Conservation (phyloP, 2,888 invertebrate genomes). For the Thymelicus sylvestris region DNA sequence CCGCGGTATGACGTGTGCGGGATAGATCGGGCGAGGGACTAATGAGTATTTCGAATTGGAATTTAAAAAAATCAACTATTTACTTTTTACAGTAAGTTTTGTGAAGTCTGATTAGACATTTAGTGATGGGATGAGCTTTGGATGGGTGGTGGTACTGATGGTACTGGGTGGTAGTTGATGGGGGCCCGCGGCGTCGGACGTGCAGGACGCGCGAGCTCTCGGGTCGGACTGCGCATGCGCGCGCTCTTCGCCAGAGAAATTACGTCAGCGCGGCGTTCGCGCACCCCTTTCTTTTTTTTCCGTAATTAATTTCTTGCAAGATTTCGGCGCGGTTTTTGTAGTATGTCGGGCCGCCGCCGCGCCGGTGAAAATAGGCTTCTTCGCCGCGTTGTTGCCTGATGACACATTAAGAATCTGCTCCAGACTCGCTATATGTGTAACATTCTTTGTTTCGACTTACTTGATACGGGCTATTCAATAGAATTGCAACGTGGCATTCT, state of each 20-base stretch:
- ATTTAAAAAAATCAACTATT: slow-evolving; percentile 41
- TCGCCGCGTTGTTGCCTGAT: slow-evolving; percentile 29
- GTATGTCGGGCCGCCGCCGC: slow-evolving; percentile 21
- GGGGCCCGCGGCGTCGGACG: slow-evolving; percentile 64
- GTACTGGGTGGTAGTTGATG: slow-evolving; percentile 26
- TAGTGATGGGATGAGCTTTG: slow-evolving; percentile 41
- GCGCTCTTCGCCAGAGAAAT: slow-evolving; percentile 60
- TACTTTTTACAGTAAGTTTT: slow-evolving; percentile 23
- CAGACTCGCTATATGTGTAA: slow-evolving; percentile 11
- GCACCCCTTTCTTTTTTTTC: slow-evolving; percentile 82
- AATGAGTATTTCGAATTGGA: slow-evolving; percentile 34
- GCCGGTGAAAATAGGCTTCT: slow-evolving; percentile 30
- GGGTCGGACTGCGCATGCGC: slow-evolving; percentile 67
- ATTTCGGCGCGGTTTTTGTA: slow-evolving; percentile 67
- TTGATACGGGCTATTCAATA: slow-evolving; percentile 3
- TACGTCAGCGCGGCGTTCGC: slow-evolving; percentile 73
- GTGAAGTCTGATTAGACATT: slow-evolving; percentile 38
- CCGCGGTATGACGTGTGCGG: slow-evolving; percentile 40
- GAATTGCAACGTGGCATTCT: slow-evolving; percentile 12
- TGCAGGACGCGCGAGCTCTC: slow-evolving; percentile 72
- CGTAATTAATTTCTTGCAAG: slow-evolving; percentile 79
- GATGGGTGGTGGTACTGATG: slow-evolving; percentile 38
- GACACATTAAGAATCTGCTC: slow-evolving; percentile 33
- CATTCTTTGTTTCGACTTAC: slow-evolving; percentile 26
- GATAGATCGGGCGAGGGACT: slow-evolving; percentile 37